These are phyloP conservation scores for Dicranocentrus wangi DNA, from an alignment of 2,888 invertebrate species.

Conservation along the genomic window DNA sequence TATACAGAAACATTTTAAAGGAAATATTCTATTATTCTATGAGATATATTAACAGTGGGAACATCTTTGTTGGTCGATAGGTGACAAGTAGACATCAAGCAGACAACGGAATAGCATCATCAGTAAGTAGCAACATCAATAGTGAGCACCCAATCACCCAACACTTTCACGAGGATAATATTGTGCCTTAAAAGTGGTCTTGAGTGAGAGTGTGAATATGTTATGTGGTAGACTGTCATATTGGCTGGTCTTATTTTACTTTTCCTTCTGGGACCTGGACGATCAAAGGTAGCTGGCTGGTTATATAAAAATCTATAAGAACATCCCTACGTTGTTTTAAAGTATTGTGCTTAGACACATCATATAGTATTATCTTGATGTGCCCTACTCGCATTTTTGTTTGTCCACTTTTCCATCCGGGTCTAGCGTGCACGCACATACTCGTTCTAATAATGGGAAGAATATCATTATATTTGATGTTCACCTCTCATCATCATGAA, in stretches of 20 bases:
- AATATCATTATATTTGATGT: slow-evolving; percentile 60
- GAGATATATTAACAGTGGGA: slow-evolving; percentile 10
- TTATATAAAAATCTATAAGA: no score
- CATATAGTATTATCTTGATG: slow-evolving; percentile 16
- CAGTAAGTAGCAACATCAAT: slow-evolving; percentile 38
- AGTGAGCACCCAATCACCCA: slow-evolving; percentile 43
- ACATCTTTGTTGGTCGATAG: slow-evolving; percentile 27
- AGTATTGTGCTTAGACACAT: slow-evolving; percentile 31
- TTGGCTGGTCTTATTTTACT: not conserved
- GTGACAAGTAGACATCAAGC: slow-evolving; percentile 56
- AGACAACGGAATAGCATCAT: slow-evolving; percentile 51
- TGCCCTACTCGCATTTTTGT: slow-evolving; percentile 21
- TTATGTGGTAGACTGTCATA: not conserved
- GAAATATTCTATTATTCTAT: slow-evolving; percentile 17
- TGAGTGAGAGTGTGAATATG: not conserved
- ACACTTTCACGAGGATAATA: not conserved
- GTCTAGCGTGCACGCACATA: slow-evolving; percentile 48
- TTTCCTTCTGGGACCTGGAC: slow-evolving; percentile 36
- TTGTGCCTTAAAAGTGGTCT: not conserved
- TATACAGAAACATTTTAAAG: not conserved
- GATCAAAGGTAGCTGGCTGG: no score
- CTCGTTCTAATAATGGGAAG: slow-evolving; percentile 58
- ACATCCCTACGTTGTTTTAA: slow-evolving; percentile 30
- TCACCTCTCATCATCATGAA: slow-evolving; percentile 54
- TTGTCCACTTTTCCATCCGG: slow-evolving; percentile 40